Base-by-base conservation (phyloP, 2,797 vertebrate species). In the Nasua narica region DNA sequence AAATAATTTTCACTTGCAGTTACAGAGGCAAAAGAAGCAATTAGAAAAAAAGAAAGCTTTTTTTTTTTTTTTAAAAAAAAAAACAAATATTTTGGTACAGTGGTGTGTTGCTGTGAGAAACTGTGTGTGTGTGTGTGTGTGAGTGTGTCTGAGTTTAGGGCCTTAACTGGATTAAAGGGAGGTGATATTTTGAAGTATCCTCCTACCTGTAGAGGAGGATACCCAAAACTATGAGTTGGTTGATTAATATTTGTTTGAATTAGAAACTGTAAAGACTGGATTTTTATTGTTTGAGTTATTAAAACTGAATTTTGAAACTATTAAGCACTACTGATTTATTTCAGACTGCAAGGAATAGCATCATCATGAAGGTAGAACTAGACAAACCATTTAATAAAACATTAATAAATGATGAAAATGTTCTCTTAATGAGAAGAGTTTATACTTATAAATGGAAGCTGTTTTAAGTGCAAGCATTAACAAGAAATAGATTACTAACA, bases 401-500 rank as follows among this genome's bases (percentile, higher is more conserved):
- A 90, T 85, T 96, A 87, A 79, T 83, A 96, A 93, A 91, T 84
- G 77, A 65, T 84, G 89, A 81, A 92, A 97, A 89, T 52, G 7
- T 92, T 21, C 60, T 87, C 48, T 72, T 92, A 90, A 4, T 87
- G 96, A 91, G 83, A 97, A 97, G 35, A 81, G 78, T 82, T 2
- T 67, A 37, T 35, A 7, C 95, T 83, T 97, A 48, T 97, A 94
- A 97, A 94, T 93, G 23, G 77, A 46, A 46, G 93, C 48, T 89
- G 14, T 96, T 98, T 98, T 96, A 96, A 96, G 87, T 94, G 52
- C 40, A 95, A 82, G 58, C 96, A 93, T 97, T 97, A 96, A 91
- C 7, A 87, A 85, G 91, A 97, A 50, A 32, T 32, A n/a, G 23
- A 62, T 92, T 96, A 97, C 87, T 83, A 96, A 78, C 60, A 70